Evolutionary conservation across 2,113 vertebrate species (phyloP).

Genomic region (Ptychochromis oligacanthus): DNA sequence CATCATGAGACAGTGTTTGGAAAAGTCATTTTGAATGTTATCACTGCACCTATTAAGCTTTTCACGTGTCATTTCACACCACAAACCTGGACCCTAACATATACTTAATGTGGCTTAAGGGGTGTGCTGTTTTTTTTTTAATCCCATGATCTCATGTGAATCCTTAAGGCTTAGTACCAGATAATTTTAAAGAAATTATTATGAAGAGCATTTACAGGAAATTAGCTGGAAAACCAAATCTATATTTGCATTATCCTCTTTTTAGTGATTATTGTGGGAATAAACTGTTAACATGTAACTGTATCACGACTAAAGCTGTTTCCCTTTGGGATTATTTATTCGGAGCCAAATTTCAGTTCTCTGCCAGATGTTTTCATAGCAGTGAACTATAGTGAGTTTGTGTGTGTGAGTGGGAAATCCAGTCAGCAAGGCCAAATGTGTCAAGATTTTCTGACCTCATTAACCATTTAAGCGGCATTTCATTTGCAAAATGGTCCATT

Average conservation of each 20-base stretch:
- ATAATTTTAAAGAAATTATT: not conserved
- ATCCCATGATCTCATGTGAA: not conserved
- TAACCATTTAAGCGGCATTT: not conserved
- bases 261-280: not conserved
- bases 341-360: not conserved
- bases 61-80: not conserved
- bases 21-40: not conserved
- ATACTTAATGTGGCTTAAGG: not conserved
- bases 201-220: not conserved
- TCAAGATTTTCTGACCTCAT: not conserved
- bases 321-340: not conserved
- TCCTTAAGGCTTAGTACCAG: not conserved
- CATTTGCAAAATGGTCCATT: not conserved
- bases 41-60: not conserved
- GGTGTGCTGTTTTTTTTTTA: not conserved
- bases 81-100: not conserved
- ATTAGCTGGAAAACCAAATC: not conserved
- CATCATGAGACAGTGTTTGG: no score
- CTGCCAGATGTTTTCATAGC: not conserved
- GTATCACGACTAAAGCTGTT: not conserved
- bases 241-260: not conserved
- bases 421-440: not conserved
- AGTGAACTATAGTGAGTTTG: not conserved
- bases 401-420: not conserved
- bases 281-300: not conserved